Conservation (phyloP, 2,888 invertebrate species). For the Neoascia interrupta region DNA sequence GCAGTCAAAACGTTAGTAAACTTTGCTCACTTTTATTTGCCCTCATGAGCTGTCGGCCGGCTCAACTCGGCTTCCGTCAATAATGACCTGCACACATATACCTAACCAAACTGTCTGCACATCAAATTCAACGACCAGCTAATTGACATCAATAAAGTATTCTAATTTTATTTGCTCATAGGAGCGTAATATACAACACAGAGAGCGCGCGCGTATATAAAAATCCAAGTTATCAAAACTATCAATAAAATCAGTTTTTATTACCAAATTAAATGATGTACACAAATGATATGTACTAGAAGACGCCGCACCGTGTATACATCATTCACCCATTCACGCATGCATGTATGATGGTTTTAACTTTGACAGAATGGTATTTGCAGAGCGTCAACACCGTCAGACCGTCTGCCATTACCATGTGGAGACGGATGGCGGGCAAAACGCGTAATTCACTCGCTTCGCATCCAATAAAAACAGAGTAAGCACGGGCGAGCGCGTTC, state of each 20-base stretch:
- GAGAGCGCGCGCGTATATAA: too few relatives aligned
- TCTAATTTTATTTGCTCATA: constrained; percentile 61
- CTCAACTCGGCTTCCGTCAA: constrained; percentile 14
- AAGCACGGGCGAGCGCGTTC: constrained; percentile 30
- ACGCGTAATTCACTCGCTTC: background rate
- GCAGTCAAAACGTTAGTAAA: constrained; percentile 32
- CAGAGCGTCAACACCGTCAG: constrained; percentile 28
- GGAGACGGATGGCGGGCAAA: background rate
- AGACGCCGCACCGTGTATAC: background rate
- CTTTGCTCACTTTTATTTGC: constrained; percentile 33
- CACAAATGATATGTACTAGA: constrained; percentile 50
- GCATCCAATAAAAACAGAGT: constrained; percentile 25
- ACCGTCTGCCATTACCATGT: too few relatives aligned
- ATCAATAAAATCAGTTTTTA: constrained; percentile 65
- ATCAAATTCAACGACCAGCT: constrained; percentile 66
- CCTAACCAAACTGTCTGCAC: constrained; percentile 21
- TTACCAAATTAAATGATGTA: constrained; percentile 63
- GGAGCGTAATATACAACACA: too few relatives aligned
- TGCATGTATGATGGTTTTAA: too few relatives aligned
- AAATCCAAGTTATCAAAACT: constrained; percentile 66
- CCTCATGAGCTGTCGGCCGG: constrained; percentile 6
- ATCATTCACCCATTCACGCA: constrained; percentile 45
- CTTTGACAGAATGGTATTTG: constrained; percentile 46
- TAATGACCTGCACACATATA: background rate
- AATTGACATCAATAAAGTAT: constrained; percentile 66